Percentiles rank a stretch among this genome's conserved stretches.
Evolutionary conservation across 2,797 vertebrate genomes (phyloP).

Genomic region (Enteromius mattozi): DNA sequence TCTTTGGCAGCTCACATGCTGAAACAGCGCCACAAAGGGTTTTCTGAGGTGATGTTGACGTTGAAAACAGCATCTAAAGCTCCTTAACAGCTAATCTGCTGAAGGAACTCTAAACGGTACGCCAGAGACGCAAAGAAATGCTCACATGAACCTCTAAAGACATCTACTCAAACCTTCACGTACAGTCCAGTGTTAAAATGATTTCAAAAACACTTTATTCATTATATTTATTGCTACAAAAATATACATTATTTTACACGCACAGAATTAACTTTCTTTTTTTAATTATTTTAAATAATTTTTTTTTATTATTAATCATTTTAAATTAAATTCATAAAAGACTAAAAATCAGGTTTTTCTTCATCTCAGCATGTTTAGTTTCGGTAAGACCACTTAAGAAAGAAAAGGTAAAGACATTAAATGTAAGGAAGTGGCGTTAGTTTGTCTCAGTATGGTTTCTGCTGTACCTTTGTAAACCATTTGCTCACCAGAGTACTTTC

Average conservation of each 20-base stretch:
- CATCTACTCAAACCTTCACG: neutral
- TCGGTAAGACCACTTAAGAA: slow-evolving; percentile 7
- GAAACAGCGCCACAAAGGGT: slow-evolving; percentile 29
- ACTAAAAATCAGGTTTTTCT: neutral
- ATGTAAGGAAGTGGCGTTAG: slow-evolving; percentile 32
- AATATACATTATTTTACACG: slow-evolving; percentile 19
- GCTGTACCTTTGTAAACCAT: slow-evolving; percentile 52
- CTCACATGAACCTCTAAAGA: neutral
- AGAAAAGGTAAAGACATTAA: neutral
- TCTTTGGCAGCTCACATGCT: slow-evolving; percentile 30
- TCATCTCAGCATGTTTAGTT: neutral
- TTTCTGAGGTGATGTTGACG: slow-evolving; percentile 52
- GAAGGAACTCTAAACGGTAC: slow-evolving; percentile 43
- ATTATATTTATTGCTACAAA: slow-evolving; percentile 35
- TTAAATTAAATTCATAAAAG: slow-evolving; percentile 30
- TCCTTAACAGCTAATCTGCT: slow-evolving; percentile 62
- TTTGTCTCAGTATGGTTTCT: slow-evolving; percentile 27
- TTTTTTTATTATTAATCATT: neutral
- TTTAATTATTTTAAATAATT: neutral
- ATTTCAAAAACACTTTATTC: slow-evolving; percentile 32
- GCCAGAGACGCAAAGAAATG: neutral
- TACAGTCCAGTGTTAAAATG: neutral
- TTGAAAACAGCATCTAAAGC: slow-evolving; percentile 60
- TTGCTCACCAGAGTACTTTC: slow-evolving; percentile 50
- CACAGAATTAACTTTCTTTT: neutral